These are phyloP conservation scores for Protobothrops flavoviridis DNA, from an alignment of 2,113 vertebrate species.

Conservation along the genomic window DNA sequence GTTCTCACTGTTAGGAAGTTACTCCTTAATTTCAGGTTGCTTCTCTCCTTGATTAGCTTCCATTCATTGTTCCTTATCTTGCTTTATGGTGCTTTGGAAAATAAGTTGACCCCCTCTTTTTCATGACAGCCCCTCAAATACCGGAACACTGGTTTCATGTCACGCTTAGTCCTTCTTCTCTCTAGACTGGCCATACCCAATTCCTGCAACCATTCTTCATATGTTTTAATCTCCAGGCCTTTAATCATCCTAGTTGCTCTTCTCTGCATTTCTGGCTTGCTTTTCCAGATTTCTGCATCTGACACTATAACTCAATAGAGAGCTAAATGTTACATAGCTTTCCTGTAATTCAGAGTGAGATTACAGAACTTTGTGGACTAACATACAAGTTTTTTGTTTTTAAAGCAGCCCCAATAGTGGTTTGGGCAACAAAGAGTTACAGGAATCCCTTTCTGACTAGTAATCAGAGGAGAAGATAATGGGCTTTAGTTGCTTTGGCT, in stretches of 20 bases:
- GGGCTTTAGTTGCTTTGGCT: slow-evolving; percentile 54
- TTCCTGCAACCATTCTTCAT: no score
- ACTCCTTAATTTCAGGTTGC: no score
- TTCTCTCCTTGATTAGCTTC: no score
- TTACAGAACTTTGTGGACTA: slow-evolving; percentile 35
- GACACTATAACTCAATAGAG: slow-evolving; percentile 35
- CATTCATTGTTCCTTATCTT: no score
- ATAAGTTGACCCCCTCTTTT: no score
- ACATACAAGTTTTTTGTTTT: slow-evolving; percentile 56
- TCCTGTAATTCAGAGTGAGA: slow-evolving; percentile 32
- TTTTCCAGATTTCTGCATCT: background rate
- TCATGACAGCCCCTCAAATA: no score
- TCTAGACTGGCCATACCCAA: no score
- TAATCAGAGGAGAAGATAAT: slow-evolving; percentile 46
- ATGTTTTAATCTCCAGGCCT: no score
- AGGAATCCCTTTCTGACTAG: slow-evolving; percentile 34
- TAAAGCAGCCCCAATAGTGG: slow-evolving; percentile 44
- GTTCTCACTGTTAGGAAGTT: no score
- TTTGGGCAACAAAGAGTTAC: slow-evolving; percentile 35
- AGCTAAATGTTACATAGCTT: slow-evolving; percentile 17
- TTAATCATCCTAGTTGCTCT: background rate
- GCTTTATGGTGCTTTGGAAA: no score
- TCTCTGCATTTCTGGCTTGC: background rate
- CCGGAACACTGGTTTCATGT: no score
- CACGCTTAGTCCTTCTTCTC: no score